Conservation (phyloP, 2,113 vertebrate genomes). For the Hippocampus comes region DNA sequence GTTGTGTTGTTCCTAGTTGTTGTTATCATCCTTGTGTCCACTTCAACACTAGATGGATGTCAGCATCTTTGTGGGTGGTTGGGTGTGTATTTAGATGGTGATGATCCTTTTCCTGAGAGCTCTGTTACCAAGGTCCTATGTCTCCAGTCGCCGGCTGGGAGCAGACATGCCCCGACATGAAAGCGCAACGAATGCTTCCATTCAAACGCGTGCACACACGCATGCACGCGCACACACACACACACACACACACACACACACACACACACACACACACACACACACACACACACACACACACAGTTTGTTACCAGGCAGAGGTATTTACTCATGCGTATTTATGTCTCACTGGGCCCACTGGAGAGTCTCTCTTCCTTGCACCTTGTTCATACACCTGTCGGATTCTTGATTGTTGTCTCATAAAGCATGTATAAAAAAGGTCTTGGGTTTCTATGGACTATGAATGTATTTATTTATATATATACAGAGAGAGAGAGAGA, state of each 20-base stretch:
- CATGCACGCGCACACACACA: neutral
- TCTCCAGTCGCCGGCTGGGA: conserved; percentile 47
- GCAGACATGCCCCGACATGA: conserved; percentile 65
- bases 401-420: conserved; percentile 12
- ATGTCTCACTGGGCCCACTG: conserved; percentile 32
- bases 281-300: conserved; percentile 20
- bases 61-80: conserved; percentile 49
- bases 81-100: conserved; percentile 56
- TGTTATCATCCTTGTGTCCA: conserved; percentile 29
- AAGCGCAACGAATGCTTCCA: conserved; percentile 12
- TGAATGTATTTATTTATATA: no score
- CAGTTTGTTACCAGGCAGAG: conserved; percentile 60
- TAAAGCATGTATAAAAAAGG: neutral
- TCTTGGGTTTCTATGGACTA: neutral
- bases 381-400: conserved; percentile 19
- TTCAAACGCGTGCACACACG: neutral
- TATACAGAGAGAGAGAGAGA: no score
- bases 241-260: neutral
- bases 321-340: conserved; percentile 14
- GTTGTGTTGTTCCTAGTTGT: conserved; percentile 24
- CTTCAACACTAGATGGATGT: conserved; percentile 43
- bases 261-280: no score
- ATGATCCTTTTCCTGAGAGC: conserved; percentile 57
- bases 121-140: conserved; percentile 60
- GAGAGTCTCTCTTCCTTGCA: neutral